These are phyloP conservation scores for Percopsis omiscomaycus DNA, from an alignment of 2,797 vertebrate species.

Conservation along the genomic window DNA sequence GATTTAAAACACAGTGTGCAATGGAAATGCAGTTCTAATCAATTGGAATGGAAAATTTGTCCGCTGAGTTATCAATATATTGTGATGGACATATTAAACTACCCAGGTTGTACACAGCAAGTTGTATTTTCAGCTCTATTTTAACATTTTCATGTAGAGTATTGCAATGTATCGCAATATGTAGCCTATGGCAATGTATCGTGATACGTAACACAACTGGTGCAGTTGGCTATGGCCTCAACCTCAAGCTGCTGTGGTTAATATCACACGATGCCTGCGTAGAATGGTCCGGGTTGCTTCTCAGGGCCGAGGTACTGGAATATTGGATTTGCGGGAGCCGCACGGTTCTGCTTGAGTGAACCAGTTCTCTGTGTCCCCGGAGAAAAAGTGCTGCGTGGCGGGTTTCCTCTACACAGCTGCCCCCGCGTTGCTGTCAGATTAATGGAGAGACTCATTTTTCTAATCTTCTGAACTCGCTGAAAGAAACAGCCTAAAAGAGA, in stretches of 20 bases:
- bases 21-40: too few species aligned
- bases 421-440: constrained; percentile 20
- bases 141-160: too few species aligned
- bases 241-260: constrained; percentile 20
- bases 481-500: constrained; percentile 11
- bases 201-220: too few species aligned
- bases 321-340: constrained; percentile 54
- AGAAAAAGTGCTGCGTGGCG: not conserved
- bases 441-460: constrained; percentile 15
- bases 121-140: too few species aligned
- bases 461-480: constrained; percentile 14
- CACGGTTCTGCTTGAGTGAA: constrained; percentile 43
- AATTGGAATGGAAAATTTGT: too few species aligned
- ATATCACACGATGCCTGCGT: constrained; percentile 34
- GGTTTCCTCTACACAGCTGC: constrained; percentile 15
- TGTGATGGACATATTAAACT: too few species aligned
- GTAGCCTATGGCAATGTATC: too few species aligned
- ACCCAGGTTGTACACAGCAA: too few species aligned
- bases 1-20: too few species aligned
- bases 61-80: too few species aligned
- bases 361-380: constrained; percentile 17
- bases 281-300: constrained; percentile 2
- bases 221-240: not conserved
- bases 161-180: too few species aligned
- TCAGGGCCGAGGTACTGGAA: constrained; percentile 34